Evolutionary conservation across 2,113 vertebrate species (phyloP).

Genomic region (Phalacrocorax pelagicus): DNA sequence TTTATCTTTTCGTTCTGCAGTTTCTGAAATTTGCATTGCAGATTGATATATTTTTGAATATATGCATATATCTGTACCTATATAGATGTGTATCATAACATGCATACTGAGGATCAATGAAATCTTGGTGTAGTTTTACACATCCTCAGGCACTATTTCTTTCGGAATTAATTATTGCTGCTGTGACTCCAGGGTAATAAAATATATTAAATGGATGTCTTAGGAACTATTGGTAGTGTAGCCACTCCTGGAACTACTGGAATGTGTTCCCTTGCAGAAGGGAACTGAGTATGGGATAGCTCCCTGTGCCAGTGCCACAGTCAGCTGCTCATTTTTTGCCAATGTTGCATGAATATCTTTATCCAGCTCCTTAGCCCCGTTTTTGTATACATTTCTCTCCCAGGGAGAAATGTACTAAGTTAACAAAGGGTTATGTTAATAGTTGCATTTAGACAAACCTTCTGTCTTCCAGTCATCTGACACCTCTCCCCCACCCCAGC

Average conservation of each 20-base stretch:
- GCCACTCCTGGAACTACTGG: background rate
- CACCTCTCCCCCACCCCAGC: background rate
- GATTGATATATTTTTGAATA: background rate
- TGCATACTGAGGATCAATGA: background rate
- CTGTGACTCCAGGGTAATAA: background rate
- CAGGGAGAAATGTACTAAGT: background rate
- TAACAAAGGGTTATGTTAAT: background rate
- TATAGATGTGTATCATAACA: background rate
- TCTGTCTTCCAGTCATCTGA: background rate
- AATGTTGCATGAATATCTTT: background rate
- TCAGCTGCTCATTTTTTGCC: background rate
- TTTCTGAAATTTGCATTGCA: conserved; percentile 5
- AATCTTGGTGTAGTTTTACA: background rate
- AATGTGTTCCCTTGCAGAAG: background rate
- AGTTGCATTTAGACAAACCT: background rate
- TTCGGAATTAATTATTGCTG: conserved; percentile 9
- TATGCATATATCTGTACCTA: background rate
- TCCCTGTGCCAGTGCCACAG: background rate
- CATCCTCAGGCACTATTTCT: background rate
- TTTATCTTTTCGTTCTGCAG: background rate
- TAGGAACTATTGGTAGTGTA: background rate
- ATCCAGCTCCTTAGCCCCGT: background rate
- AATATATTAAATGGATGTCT: background rate
- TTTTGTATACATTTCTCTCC: background rate
- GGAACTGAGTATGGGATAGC: background rate